These are phyloP conservation scores for Harmothoe impar DNA, from an alignment of 2,888 invertebrate genomes.

Conservation along the genomic window DNA sequence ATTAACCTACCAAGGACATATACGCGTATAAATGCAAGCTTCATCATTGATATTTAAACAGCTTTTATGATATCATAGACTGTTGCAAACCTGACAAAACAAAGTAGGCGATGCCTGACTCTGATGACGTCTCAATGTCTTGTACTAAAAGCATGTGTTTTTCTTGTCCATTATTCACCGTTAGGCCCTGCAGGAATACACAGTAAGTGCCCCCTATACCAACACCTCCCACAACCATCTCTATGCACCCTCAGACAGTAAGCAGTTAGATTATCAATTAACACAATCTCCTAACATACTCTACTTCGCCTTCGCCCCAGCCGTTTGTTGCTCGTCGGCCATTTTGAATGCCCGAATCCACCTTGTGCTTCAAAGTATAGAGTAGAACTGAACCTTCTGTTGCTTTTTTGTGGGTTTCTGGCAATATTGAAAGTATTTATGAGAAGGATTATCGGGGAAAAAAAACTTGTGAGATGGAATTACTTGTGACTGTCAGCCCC, in stretches of 20 bases:
- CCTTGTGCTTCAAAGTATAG: neutral
- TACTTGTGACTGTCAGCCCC: too few relatives aligned
- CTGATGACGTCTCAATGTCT: neutral
- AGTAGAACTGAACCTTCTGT: too few relatives aligned
- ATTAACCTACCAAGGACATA: too few relatives aligned
- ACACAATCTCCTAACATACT: neutral
- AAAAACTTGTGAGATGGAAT: too few relatives aligned
- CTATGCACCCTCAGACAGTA: neutral
- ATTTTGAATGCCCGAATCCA: neutral
- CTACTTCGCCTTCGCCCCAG: neutral
- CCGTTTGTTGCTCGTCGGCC: neutral
- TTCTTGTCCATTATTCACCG: neutral
- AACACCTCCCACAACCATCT: neutral
- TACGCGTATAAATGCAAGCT: too few relatives aligned
- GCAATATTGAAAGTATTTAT: too few relatives aligned
- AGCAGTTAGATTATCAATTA: neutral
- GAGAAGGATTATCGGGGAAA: too few relatives aligned
- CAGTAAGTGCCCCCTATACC: conserved; percentile 14
- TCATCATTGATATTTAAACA: too few relatives aligned
- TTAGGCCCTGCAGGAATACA: conserved; percentile 48
- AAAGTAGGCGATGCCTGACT: neutral
- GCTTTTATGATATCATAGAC: too few relatives aligned
- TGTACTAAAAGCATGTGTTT: conserved; percentile 54
- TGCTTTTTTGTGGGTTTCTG: too few relatives aligned
- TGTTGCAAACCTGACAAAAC: too few relatives aligned